Evolutionary conservation across 2,888 invertebrate species (phyloP).

Genomic region (Tetropium fuscum): DNA sequence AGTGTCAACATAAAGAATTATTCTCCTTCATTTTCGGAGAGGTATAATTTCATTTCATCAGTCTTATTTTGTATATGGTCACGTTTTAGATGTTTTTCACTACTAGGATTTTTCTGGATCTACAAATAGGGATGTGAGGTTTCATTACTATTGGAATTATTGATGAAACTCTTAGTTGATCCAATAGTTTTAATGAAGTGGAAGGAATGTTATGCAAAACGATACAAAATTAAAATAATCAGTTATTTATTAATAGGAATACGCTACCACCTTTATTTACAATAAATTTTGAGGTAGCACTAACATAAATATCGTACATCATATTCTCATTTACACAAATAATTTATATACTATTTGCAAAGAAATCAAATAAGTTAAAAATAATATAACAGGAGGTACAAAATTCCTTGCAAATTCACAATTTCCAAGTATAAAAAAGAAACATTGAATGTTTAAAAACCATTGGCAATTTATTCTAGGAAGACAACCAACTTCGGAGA

Average conservation of each 20-base stretch:
- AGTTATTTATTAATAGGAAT: constrained; percentile 64
- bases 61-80: too few species aligned
- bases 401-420: constrained; percentile 26
- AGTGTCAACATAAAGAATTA: too few species aligned
- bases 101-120: too few species aligned
- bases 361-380: constrained; percentile 30
- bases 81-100: too few species aligned
- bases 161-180: too few species aligned
- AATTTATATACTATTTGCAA: constrained; percentile 43
- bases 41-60: too few species aligned
- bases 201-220: too few species aligned
- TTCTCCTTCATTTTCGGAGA: too few species aligned
- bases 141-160: too few species aligned
- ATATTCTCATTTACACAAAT: constrained; percentile 46
- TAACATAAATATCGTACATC: constrained; percentile 55
- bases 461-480: constrained; percentile 34
- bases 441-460: constrained; percentile 24
- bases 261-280: constrained; percentile 65
- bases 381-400: constrained; percentile 24
- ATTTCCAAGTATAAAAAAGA: constrained; percentile 22
- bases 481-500: constrained; percentile 28
- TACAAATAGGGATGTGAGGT: too few species aligned
- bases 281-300: constrained; percentile 62
- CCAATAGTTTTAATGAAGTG: too few species aligned
- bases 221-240: constrained; percentile 49